phyloP scores from a whole-genome alignment of 2,797 vertebrate species.

The Pempheris klunzingeri region DNA sequence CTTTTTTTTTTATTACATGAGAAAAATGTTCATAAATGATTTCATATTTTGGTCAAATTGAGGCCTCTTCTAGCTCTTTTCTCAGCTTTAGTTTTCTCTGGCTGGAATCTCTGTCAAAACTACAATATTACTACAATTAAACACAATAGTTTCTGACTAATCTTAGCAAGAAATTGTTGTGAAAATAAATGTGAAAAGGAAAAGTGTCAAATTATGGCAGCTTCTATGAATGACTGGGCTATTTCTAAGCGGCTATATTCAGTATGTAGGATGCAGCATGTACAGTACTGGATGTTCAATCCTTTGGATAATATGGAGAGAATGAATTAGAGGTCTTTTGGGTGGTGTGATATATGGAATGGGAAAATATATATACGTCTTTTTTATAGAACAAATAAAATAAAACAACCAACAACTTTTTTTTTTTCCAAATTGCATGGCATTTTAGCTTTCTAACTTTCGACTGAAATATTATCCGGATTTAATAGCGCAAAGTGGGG shows the following conservation, averaged over 20 bases:
- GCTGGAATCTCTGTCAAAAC: neutral
- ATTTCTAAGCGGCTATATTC: neutral
- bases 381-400: neutral
- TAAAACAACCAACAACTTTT: no score
- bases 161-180: neutral
- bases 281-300: neutral
- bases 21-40: neutral
- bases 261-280: no score
- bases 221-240: neutral
- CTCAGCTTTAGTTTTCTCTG: neutral
- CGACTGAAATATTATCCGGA: neutral
- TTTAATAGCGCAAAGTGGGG: constrained; percentile 9
- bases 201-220: neutral
- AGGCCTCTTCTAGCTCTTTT: no score
- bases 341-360: accelerated
- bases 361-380: neutral
- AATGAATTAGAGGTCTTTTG: neutral
- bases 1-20: neutral
- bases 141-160: neutral
- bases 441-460: neutral
- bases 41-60: neutral
- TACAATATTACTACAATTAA: neutral
- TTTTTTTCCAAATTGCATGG: neutral
- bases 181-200: neutral
- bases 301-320: neutral